phyloP scores from a whole-genome alignment of 2,888 invertebrate species.

The Heliconius charithonia region DNA sequence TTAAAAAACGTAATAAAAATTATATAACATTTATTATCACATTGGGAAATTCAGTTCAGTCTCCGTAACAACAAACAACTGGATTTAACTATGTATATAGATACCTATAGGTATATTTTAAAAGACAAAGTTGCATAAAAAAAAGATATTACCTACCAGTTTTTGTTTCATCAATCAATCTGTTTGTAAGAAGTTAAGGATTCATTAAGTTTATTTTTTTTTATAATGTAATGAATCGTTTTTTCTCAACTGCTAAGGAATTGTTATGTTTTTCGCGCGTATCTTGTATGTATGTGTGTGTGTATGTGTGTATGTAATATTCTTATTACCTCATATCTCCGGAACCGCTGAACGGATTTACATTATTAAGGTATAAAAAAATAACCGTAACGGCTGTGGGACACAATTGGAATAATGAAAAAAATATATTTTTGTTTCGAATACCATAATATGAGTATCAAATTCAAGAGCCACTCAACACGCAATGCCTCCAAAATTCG shows the following conservation, averaged over 20 bases:
- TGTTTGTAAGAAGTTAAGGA: neutral
- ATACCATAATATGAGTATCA: too few species aligned
- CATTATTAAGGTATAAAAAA: too few species aligned
- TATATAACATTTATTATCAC: conserved; percentile 7
- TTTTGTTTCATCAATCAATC: neutral
- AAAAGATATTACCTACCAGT: neutral
- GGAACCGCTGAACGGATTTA: too few species aligned
- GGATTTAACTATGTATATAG: neutral
- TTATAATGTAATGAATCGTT: neutral
- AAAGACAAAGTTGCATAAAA: conserved; percentile 7
- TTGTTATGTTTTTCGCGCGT: too few species aligned
- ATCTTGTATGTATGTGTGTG: too few species aligned
- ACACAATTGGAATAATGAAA: too few species aligned
- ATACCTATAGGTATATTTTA: neutral
- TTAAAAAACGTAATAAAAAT: neutral
- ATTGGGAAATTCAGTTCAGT: neutral
- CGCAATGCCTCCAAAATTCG: too few species aligned
- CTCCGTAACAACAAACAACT: neutral
- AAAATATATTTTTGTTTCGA: too few species aligned
- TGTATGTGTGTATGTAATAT: too few species aligned
- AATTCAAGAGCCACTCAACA: too few species aligned
- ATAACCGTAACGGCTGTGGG: too few species aligned
- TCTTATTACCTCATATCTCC: too few species aligned
- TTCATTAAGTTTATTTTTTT: neutral
- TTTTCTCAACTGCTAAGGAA: neutral